Percentiles rank a stretch among this genome's conserved stretches.
Evolutionary conservation across 1,140 invertebrate genomes (phyloP).

Genomic region (Drosophila elegans): DNA sequence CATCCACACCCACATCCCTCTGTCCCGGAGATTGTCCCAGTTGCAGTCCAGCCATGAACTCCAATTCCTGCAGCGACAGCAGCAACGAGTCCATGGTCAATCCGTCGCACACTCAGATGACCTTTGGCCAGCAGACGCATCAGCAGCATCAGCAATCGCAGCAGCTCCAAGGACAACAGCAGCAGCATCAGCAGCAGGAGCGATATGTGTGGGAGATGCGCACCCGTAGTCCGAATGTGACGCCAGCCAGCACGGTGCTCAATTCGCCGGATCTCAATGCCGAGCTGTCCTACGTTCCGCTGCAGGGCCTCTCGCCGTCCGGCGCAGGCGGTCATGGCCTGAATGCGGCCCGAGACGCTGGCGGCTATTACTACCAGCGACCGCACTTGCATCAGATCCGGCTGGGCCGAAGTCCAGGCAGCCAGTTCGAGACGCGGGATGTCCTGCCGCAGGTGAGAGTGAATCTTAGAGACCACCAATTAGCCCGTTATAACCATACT

Average conservation of each 20-base stretch:
- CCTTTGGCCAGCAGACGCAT: slow-evolving; percentile 40
- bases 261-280: slow-evolving; percentile 83
- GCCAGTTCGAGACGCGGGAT: slow-evolving; percentile 65
- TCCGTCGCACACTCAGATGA: slow-evolving; percentile 61
- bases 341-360: slow-evolving; percentile 15
- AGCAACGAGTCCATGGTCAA: slow-evolving; percentile 72
- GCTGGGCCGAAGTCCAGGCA: slow-evolving; percentile 78
- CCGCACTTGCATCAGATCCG: slow-evolving; percentile 79
- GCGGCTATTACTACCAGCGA: slow-evolving; percentile 65
- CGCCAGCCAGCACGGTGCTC: slow-evolving; percentile 83
- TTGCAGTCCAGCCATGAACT: slow-evolving; percentile 56
- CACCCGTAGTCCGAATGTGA: slow-evolving; percentile 79
- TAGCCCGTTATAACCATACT: neutral
- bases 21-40: slow-evolving; percentile 1
- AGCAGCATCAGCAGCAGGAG: slow-evolving; percentile 60
- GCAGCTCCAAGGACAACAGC: neutral
- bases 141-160: slow-evolving; percentile 4
- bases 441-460: slow-evolving; percentile 52
- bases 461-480: neutral
- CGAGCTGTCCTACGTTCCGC: slow-evolving; percentile 58
- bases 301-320: slow-evolving; percentile 54
- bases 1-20: neutral
- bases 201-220: slow-evolving; percentile 84
- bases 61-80: slow-evolving; percentile 68
- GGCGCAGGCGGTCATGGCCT: slow-evolving; percentile 13